Percentiles rank a stretch among this genome's conserved stretches.
phyloP scores from a whole-genome alignment of 2,888 invertebrate genomes.

The Heliconius aoede region DNA sequence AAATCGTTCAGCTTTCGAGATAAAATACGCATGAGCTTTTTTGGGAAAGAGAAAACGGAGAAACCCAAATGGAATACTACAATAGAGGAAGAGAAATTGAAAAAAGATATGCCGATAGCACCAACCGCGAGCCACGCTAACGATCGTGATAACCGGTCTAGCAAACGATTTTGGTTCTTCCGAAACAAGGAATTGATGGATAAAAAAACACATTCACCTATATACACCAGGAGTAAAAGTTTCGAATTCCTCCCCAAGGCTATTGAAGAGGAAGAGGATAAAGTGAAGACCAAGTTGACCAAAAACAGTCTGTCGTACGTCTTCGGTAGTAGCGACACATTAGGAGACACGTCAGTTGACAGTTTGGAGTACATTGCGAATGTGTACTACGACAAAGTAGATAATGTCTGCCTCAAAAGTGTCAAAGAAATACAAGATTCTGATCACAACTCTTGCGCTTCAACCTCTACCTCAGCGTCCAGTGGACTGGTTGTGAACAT shows the following conservation, averaged over 20 bases:
- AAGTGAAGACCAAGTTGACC: conserved; percentile 48
- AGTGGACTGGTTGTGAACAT: conserved; percentile 67
- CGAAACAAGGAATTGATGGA: conserved; percentile 67
- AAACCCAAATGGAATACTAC: conserved; percentile 64
- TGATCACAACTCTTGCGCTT: conserved; percentile 64
- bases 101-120: conserved; percentile 38
- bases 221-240: conserved; percentile 75
- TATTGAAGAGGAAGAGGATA: conserved; percentile 60
- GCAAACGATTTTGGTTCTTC: conserved; percentile 77
- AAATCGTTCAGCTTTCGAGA: conserved; percentile 78
- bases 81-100: conserved; percentile 58
- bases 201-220: conserved; percentile 57
- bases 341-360: conserved; percentile 70
- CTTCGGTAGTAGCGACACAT: conserved; percentile 68
- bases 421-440: conserved; percentile 70
- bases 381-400: conserved; percentile 70
- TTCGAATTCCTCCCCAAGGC: conserved; percentile 77
- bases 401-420: conserved; percentile 69
- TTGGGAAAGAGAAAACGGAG: conserved; percentile 65
- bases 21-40: conserved; percentile 70
- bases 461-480: conserved; percentile 68
- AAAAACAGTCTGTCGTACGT: conserved; percentile 66
- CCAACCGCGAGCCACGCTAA: conserved; percentile 41
- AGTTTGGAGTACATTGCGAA: conserved; percentile 72
- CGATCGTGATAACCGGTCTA: conserved; percentile 65